Base-by-base conservation (phyloP, 2,888 invertebrate genomes). In the Synergus japonicus region DNA sequence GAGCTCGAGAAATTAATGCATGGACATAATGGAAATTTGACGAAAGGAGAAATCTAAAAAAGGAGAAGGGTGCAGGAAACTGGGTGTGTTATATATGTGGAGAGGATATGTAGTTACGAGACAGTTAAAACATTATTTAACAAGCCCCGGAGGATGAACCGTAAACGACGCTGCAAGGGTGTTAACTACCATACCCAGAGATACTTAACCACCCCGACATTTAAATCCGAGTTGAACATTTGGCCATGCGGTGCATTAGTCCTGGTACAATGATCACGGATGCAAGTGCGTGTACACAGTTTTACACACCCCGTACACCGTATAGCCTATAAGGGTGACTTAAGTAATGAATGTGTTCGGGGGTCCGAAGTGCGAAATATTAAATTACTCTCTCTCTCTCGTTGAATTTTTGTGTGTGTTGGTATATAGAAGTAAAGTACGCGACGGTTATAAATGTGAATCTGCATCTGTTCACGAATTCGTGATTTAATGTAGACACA, bases 151-250 rank as follows among this genome's bases (percentile, higher is more conserved):
- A 85, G 84, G 88, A 82, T 79, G 83, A 78, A 41, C 76, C 77
- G 82, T 80, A 85, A 85, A 82, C 79, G 80, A 81, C 79, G 54
- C 54, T 63, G 76, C 82, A 84, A 84, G 86, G 88, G 86, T 88
- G 89, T 87, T 87, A 88, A 89, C 88, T 87, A 86, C 83, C 84
- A 83, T 83, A 82, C 83, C 76, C 85, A 83, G 84, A 85, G 87
- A 83, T 86, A 86, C 86, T 88, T 88, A 89, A 88, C 86, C 84
- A 83, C 79, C 85, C 84, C 83, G 82, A 81, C 83, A 89, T 89
- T 90, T 90, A 88, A 89, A 90, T 90, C 89, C 88, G 84, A 85
- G 83, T 86, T 83, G 90, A 90, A 90, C 90, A 90, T 90, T 90
- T 90, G 90, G 90, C 87, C 87, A 80, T 84, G 88, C 85, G 86